These are phyloP conservation scores for Pseudomyrmex sp. DNA, from an alignment of 1,140 invertebrate species.

Conservation along the genomic window DNA sequence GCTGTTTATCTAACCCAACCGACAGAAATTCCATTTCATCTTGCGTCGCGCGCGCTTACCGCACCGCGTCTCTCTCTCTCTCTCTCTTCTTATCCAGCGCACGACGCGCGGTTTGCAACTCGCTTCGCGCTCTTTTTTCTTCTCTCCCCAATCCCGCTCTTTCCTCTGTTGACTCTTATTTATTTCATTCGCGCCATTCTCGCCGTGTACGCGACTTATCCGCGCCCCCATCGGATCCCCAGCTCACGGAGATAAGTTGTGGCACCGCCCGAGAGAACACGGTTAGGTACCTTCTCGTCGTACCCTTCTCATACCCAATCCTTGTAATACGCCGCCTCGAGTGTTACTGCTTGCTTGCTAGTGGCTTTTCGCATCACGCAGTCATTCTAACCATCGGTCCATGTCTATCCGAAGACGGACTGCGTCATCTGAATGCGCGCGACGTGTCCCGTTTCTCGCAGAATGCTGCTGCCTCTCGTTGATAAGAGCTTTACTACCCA, in stretches of 20 bases:
- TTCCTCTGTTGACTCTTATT: constrained; percentile 65
- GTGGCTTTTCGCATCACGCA: constrained; percentile 23
- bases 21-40: constrained; percentile 77
- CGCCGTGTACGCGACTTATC: constrained; percentile 34
- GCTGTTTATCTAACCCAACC: constrained; percentile 77
- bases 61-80: not conserved
- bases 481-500: constrained; percentile 38
- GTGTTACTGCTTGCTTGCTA: not conserved
- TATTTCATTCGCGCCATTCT: constrained; percentile 67
- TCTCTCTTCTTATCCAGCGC: constrained; percentile 19
- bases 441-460: constrained; percentile 30
- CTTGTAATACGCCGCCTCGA: constrained; percentile 15
- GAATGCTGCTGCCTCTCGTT: constrained; percentile 41
- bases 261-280: not conserved
- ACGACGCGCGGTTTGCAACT: not conserved
- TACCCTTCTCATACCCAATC: not conserved
- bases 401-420: constrained; percentile 46
- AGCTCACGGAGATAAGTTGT: constrained; percentile 43
- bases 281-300: not conserved
- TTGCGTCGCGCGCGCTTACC: constrained; percentile 35
- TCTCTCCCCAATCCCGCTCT: not conserved
- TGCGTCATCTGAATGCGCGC: constrained; percentile 51
- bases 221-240: constrained; percentile 34
- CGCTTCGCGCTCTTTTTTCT: not conserved
- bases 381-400: constrained; percentile 53